Evolutionary conservation across 2,113 vertebrate species (phyloP).

Genomic region (Cavia porcellus): DNA sequence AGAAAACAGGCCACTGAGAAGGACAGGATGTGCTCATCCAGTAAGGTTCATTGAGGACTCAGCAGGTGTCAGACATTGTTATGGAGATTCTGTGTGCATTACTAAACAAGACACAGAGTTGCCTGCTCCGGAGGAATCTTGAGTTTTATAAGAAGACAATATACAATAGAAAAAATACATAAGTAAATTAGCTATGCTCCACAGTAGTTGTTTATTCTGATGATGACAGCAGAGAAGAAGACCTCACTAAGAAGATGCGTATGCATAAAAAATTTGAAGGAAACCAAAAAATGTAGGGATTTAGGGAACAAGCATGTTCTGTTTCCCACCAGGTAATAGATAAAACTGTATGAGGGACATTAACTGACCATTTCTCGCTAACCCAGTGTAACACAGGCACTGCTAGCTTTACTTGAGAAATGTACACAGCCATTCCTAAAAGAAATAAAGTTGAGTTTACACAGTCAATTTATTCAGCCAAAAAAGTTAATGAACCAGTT

Average conservation of each 20-base stretch:
- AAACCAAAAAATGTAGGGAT: not conserved
- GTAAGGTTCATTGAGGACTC: not conserved
- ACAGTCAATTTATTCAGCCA: conserved; percentile 11
- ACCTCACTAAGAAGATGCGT: not conserved
- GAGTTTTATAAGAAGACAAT: not conserved
- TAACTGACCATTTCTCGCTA: not conserved
- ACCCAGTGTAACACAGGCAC: not conserved
- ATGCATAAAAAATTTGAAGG: not conserved
- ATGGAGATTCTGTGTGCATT: not conserved
- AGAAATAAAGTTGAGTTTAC: not conserved
- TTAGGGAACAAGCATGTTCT: not conserved
- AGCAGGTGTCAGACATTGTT: not conserved
- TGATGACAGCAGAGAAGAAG: not conserved
- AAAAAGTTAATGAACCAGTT: not conserved
- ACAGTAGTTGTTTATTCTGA: not conserved
- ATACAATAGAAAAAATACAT: not conserved
- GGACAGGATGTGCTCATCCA: not conserved
- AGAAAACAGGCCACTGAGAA: not conserved
- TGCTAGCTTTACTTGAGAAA: conserved; percentile 23
- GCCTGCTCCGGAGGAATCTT: not conserved
- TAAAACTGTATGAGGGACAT: not conserved
- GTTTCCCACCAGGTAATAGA: not conserved
- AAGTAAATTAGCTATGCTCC: not conserved
- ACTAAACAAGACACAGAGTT: not conserved
- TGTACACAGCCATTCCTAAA: conserved; percentile 1